phyloP scores from a whole-genome alignment of 1,140 invertebrate species.

The Drosophila guanche region DNA sequence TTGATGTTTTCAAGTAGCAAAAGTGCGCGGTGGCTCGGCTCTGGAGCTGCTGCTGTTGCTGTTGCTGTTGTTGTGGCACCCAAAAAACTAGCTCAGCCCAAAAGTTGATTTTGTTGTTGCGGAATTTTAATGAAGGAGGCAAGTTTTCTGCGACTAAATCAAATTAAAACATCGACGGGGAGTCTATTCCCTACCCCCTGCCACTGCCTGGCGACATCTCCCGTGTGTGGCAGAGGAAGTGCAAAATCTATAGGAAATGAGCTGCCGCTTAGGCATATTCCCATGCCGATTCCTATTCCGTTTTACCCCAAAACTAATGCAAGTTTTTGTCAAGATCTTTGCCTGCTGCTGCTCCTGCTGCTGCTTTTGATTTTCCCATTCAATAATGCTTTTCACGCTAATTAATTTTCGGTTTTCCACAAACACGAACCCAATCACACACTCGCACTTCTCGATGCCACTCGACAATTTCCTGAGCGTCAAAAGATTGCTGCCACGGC shows the following conservation, averaged over 20 bases:
- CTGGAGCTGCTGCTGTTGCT: no score
- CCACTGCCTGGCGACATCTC: not conserved
- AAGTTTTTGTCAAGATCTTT: conserved; percentile 56
- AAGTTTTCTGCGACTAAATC: conserved; percentile 78
- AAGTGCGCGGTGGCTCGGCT: conserved; percentile 34
- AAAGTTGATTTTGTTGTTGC: conserved; percentile 78
- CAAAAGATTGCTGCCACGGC: conserved; percentile 26
- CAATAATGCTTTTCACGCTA: conserved; percentile 80
- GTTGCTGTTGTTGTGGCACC: conserved; percentile 10
- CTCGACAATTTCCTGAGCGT: conserved; percentile 66
- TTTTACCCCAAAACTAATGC: conserved; percentile 67
- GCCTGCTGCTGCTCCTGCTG: conserved; percentile 8
- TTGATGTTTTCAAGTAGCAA: conserved; percentile 75
- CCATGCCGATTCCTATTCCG: not conserved
- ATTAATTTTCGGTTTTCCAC: conserved; percentile 76
- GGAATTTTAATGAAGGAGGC: conserved; percentile 75
- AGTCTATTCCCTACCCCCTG: no score
- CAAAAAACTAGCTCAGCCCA: conserved; percentile 58
- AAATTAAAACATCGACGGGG: conserved; percentile 66
- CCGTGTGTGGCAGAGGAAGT: conserved; percentile 27
- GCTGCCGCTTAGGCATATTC: conserved; percentile 17
- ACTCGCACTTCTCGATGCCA: conserved; percentile 31
- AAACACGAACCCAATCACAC: conserved; percentile 37
- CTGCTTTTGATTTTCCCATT: conserved; percentile 51
- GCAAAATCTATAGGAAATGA: conserved; percentile 56